phyloP scores from a whole-genome alignment of 2,113 vertebrate genomes.

The Corvus hawaiiensis region DNA sequence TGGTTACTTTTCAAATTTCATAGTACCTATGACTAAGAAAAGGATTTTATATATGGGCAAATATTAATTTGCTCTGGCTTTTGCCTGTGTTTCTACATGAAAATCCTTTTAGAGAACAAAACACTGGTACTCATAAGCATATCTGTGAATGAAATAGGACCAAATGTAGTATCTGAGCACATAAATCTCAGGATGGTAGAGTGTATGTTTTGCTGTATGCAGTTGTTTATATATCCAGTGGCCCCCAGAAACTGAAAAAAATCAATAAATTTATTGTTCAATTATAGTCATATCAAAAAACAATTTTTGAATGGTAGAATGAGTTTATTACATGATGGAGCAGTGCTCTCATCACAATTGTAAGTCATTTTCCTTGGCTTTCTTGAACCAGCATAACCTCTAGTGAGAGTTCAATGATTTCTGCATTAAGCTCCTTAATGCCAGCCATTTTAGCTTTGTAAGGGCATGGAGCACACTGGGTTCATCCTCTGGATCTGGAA shows the following conservation, averaged over 20 bases:
- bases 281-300: background rate
- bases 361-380: background rate
- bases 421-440: background rate
- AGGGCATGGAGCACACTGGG: background rate
- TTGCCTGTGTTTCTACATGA: background rate
- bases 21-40: background rate
- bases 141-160: background rate
- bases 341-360: background rate
- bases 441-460: background rate
- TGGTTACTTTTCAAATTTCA: background rate
- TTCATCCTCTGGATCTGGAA: background rate
- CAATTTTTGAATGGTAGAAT: background rate
- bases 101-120: background rate
- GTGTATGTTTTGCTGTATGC: background rate
- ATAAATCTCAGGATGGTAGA: background rate
- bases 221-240: background rate
- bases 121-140: background rate
- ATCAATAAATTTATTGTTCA: background rate
- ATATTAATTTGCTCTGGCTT: background rate
- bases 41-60: background rate
- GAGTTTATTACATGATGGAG: background rate
- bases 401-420: background rate
- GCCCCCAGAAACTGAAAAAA: background rate
- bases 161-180: background rate
- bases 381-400: background rate